Base-by-base conservation (phyloP, 2,888 invertebrate genomes). In the Rhodophaea formosa region DNA sequence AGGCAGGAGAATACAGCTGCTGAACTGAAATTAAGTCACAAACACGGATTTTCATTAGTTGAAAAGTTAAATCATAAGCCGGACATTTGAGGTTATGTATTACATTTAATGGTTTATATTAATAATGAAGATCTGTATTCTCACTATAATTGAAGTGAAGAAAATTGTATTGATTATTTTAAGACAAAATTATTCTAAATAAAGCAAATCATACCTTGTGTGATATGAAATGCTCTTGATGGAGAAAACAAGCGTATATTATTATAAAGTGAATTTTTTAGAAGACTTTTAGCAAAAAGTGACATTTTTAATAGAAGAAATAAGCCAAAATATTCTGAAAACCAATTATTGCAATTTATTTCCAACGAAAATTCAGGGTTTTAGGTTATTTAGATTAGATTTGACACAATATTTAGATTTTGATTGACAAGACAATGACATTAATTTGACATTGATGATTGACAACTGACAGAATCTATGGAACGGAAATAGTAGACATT, bases 1-100 rank as follows among this genome's bases (percentile, higher is more conserved):
- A 85, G 35, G 89, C 65, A 53, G 91, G 87, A 0, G 94, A 82
- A 76, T 93, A 95, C 0, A 95, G 75, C 42, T 83, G 73, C 58
- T 73, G 74, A 15, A 80, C 91, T 91, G 74, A 35, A 79, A 80
- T 67, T 53, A 53, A 44, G 39, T 39, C 12, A 23, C 23, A 23
- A 23, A 23, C 23, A 23, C 23, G 2, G 23, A 23, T 23, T 23
- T 23, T 23, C 23, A 23, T 23, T 23, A 23, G 23, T 23, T 23
- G 3, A 23, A 23, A 23, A 23, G 23, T 2, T 23, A 23, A 23
- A 39, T 10, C 12, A 12, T 12, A 39, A 10, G 39, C 39, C 39
- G 39, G n/a, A 39, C n/a, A 12, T 39, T 39, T 39, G 23, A 23
- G 23, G 23, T 23, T 23, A 23, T 3, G 23, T 2, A 3, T 23